These are phyloP conservation scores for Cryptotermes secundus DNA, from an alignment of 1,140 invertebrate genomes.

Conservation along the genomic window DNA sequence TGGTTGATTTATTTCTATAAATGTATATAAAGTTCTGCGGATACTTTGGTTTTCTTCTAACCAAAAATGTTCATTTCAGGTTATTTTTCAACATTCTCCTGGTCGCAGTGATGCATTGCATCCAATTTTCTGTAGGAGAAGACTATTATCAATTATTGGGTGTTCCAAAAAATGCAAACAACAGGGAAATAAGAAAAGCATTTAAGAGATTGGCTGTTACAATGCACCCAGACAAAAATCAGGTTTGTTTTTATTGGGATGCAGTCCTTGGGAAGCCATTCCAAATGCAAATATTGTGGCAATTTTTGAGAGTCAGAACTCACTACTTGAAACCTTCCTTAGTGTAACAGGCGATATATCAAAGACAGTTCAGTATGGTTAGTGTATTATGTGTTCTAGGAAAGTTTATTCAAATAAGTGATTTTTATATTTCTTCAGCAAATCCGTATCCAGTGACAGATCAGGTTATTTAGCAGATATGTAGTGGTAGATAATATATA, in stretches of 20 bases:
- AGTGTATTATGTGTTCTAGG: too few relatives aligned
- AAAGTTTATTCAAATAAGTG: too few relatives aligned
- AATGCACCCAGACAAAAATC: slow-evolving; percentile 84
- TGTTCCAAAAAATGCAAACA: slow-evolving; percentile 65
- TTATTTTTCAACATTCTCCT: not conserved
- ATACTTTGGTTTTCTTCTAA: not conserved
- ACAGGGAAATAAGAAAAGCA: slow-evolving; percentile 74
- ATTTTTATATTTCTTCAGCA: too few relatives aligned
- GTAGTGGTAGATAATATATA: too few relatives aligned
- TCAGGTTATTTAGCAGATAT: too few relatives aligned
- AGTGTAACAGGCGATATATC: too few relatives aligned
- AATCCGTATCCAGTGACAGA: too few relatives aligned
- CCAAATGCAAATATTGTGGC: too few relatives aligned
- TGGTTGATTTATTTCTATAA: not conserved
- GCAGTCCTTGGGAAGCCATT: too few relatives aligned
- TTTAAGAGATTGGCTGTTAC: slow-evolving; percentile 80
- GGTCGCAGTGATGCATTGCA: not conserved
- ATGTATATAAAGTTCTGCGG: not conserved
- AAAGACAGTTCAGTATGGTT: too few relatives aligned
- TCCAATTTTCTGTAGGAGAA: slow-evolving; percentile 38
- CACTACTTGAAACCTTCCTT: too few relatives aligned
- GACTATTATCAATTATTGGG: slow-evolving; percentile 70
- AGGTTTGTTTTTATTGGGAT: slow-evolving; percentile 52
- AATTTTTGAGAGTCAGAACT: too few relatives aligned
- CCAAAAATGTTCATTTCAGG: slow-evolving; percentile 15